Base-by-base conservation (phyloP, 2,888 invertebrate genomes). In the Cantharis rufa region DNA sequence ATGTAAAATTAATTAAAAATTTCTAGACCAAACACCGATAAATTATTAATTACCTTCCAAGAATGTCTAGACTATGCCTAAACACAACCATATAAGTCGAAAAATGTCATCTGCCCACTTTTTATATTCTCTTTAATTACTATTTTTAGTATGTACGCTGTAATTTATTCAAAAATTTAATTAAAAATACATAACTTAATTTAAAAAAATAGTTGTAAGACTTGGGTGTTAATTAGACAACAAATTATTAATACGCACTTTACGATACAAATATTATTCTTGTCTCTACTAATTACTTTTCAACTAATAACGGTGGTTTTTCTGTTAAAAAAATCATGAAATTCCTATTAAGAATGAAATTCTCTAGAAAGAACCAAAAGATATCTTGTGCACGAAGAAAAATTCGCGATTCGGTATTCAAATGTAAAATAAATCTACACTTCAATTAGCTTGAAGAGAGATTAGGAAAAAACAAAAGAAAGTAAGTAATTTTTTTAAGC, bases 1-100 rank as follows among this genome's bases (percentile, higher is more conserved):
- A 27, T 75, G 78, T 78, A 75, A 75, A 63, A 74, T 75, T 78
- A 78, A 78, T 78, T 78, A 75, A 72, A 76, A 69, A 24, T 71
- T 69, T 72, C 62, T 69, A 68, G 66, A 72, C 28, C 70, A 62
- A 71, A 32, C 64, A 15, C 64, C 68, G 69, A 76, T 71, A 76
- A 71, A 69, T 76, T 71, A 75, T 75, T 74, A 74, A 74, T 74
- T 74, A 66, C 74, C 62, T 69, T 27, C 62, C 7, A 69, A 69
- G 61, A 73, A 73, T 16, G 27, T 27, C 21, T 61, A 27, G 63
- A 63, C 32, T 15, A 61, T 70, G 48, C 18, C 61, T 32, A 63
- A 70, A 74, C 18, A 70, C 48, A 18, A 32, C 28, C 15, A 70
- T 74, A 27, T 15, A 16, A 18, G 15, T 27, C 16, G 62, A 15